phyloP scores from a whole-genome alignment of 2,888 invertebrate species.

The Venustoraphidia nigricollis region DNA sequence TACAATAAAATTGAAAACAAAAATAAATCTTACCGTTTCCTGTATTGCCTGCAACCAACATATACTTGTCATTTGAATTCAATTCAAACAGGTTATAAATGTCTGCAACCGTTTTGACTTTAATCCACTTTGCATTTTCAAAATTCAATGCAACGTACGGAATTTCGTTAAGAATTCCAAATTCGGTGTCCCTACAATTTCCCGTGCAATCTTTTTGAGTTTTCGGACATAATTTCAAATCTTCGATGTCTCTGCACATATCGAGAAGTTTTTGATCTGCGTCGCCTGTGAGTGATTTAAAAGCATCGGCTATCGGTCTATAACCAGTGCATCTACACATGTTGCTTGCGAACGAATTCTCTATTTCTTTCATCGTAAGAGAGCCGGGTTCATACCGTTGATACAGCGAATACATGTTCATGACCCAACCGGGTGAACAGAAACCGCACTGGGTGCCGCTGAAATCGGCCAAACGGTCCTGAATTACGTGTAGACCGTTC shows the following conservation, averaged over 20 bases:
- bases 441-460: slow-evolving; percentile 55
- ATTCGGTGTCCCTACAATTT: slow-evolving; percentile 18
- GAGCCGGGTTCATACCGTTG: slow-evolving; percentile 24
- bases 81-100: slow-evolving; percentile 37
- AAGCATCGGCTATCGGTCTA: slow-evolving; percentile 44
- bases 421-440: slow-evolving; percentile 62
- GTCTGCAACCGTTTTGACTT: slow-evolving; percentile 35
- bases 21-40: slow-evolving; percentile 42
- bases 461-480: slow-evolving; percentile 37
- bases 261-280: slow-evolving; percentile 22
- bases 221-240: slow-evolving; percentile 22
- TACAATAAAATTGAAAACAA: no score
- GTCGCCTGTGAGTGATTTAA: slow-evolving; percentile 41
- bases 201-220: slow-evolving; percentile 16
- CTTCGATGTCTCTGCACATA: slow-evolving; percentile 28
- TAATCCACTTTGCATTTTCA: slow-evolving; percentile 35
- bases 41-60: slow-evolving; percentile 59
- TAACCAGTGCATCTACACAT: slow-evolving; percentile 60
- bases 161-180: slow-evolving; percentile 9
- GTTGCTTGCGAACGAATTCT: slow-evolving; percentile 54
- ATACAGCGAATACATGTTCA: slow-evolving; percentile 49
- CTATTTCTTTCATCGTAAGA: slow-evolving; percentile 42
- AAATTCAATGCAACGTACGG: neutral
- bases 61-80: slow-evolving; percentile 32
- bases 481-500: slow-evolving; percentile 45